A percentile compares a stretch with the other conserved stretches of the same genome.
These are phyloP conservation scores for Escarpia spicata DNA, from an alignment of 2,888 invertebrate species.

Conservation along the genomic window DNA sequence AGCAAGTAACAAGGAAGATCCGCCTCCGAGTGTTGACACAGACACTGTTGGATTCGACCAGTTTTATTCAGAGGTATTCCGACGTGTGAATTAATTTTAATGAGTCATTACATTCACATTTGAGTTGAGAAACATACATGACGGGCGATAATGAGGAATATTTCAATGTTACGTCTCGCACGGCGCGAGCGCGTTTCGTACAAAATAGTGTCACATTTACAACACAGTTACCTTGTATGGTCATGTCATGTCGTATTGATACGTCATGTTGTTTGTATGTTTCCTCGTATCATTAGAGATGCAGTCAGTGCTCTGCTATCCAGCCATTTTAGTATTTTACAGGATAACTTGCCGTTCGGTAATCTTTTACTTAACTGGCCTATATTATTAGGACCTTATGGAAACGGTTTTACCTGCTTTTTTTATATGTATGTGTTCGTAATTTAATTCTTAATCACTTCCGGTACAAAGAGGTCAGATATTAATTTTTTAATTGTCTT, in stretches of 20 bases:
- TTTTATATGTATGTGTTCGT: no score
- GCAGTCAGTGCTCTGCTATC: no score
- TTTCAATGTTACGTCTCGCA: background rate
- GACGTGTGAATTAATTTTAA: background rate
- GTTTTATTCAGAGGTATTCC: conserved; percentile 5
- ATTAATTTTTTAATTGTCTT: no score
- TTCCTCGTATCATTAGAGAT: no score
- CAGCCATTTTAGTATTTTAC: no score
- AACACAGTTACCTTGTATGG: background rate
- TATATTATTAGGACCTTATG: no score
- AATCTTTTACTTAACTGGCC: no score
- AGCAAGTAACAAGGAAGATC: background rate
- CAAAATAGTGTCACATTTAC: background rate
- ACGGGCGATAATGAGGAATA: background rate
- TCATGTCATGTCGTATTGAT: background rate
- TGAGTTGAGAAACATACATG: background rate
- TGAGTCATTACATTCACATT: background rate
- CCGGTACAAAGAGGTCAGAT: no score
- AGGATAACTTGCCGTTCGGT: no score
- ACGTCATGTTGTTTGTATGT: background rate
- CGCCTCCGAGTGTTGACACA: background rate
- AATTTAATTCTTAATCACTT: no score
- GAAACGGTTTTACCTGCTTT: no score
- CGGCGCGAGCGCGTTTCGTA: background rate
- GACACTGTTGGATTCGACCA: background rate